These are phyloP conservation scores for Heteromyza rotundicornis DNA, from an alignment of 2,888 invertebrate species.

Conservation along the genomic window DNA sequence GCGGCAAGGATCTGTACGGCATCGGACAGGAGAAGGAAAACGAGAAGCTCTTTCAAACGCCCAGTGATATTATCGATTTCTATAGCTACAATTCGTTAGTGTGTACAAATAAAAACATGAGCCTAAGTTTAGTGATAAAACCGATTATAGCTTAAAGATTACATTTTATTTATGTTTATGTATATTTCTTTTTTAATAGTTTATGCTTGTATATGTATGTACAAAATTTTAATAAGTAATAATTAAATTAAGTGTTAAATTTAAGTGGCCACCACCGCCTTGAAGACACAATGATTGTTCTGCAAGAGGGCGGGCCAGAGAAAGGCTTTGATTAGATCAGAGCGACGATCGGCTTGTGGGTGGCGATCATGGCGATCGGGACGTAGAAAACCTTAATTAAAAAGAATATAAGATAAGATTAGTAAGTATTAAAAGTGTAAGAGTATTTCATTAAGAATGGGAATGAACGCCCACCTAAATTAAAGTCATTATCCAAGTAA, in stretches of 20 bases:
- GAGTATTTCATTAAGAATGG: neutral
- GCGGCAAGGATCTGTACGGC: slow-evolving; percentile 47
- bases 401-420: no score
- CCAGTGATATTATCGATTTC: slow-evolving; percentile 59
- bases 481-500: slow-evolving; percentile 73
- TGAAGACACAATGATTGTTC: slow-evolving; percentile 78
- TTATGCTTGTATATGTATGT: slow-evolving; percentile 33
- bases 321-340: slow-evolving; percentile 78
- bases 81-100: slow-evolving; percentile 52
- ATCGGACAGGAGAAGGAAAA: slow-evolving; percentile 56
- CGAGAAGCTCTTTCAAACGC: slow-evolving; percentile 55
- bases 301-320: slow-evolving; percentile 88
- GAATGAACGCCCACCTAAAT: slow-evolving; percentile 64
- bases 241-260: slow-evolving; percentile 4
- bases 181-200: slow-evolving; percentile 33
- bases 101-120: slow-evolving; percentile 57
- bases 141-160: slow-evolving; percentile 45
- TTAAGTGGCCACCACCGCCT: slow-evolving; percentile 85
- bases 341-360: slow-evolving; percentile 76
- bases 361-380: slow-evolving; percentile 81
- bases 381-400: slow-evolving; percentile 68
- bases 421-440: neutral
- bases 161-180: no score
- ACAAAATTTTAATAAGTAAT: slow-evolving; percentile 35
- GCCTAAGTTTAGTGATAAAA: slow-evolving; percentile 47